These are phyloP conservation scores for Seriola aureovittata DNA, from an alignment of 2,113 vertebrate genomes.

Conservation along the genomic window DNA sequence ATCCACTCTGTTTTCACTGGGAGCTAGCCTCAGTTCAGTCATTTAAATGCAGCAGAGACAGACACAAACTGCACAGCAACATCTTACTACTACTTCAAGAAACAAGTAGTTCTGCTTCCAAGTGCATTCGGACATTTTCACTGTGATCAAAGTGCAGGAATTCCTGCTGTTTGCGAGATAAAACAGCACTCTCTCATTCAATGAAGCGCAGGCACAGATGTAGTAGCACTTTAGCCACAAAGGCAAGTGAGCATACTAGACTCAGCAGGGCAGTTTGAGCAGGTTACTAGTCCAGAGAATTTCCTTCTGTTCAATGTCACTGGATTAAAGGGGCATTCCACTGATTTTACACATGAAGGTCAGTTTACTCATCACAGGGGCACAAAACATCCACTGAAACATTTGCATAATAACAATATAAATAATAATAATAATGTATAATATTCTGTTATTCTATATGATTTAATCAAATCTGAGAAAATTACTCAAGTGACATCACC, in stretches of 20 bases:
- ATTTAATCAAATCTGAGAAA: neutral
- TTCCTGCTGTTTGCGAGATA: constrained; percentile 1
- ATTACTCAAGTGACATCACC: neutral
- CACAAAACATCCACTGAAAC: neutral
- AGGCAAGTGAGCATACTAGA: neutral
- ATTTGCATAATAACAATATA: neutral
- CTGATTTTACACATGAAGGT: constrained; percentile 2
- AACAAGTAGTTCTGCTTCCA: neutral
- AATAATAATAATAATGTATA: neutral
- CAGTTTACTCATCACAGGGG: neutral
- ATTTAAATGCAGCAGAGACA: constrained; percentile 11
- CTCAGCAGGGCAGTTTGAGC: neutral
- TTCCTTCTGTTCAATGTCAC: constrained; percentile 10
- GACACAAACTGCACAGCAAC: neutral
- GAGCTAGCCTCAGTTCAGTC: neutral
- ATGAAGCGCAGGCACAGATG: neutral
- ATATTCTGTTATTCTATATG: neutral
- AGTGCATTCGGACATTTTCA: neutral
- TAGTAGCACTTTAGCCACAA: constrained; percentile 14
- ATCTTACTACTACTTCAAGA: neutral
- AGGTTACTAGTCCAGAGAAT: constrained; percentile 3
- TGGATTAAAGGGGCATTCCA: neutral
- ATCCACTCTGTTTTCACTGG: neutral
- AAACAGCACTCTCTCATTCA: constrained; percentile 5
- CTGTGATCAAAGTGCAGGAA: neutral